These are phyloP conservation scores for Ambastaia sidthimunki DNA, from an alignment of 2,797 vertebrate genomes.

Conservation along the genomic window DNA sequence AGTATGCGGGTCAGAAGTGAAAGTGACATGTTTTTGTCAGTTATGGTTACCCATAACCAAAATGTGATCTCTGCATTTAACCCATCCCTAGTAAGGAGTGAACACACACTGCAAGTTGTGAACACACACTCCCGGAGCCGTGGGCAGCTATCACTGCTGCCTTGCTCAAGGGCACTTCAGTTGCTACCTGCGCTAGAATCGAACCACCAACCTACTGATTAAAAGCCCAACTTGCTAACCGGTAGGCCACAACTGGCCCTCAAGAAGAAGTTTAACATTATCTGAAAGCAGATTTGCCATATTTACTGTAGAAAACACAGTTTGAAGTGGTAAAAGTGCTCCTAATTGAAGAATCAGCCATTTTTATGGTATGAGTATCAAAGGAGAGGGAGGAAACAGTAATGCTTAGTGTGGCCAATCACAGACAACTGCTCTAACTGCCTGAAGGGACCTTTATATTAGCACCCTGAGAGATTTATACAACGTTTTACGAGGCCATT, in stretches of 20 bases:
- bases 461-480: constrained; percentile 66
- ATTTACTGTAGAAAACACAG: background rate
- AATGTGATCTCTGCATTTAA: too few species aligned
- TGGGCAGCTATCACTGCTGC: too few species aligned
- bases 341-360: constrained; percentile 6
- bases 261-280: background rate
- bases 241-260: too few species aligned
- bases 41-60: too few species aligned
- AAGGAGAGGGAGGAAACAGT: constrained; percentile 57
- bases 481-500: constrained; percentile 65
- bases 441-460: constrained; percentile 68
- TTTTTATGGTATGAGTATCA: constrained; percentile 58
- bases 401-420: constrained; percentile 65
- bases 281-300: background rate
- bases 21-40: too few species aligned
- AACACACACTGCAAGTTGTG: too few species aligned
- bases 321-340: background rate
- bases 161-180: too few species aligned
- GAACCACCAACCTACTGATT: too few species aligned
- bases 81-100: too few species aligned
- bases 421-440: constrained; percentile 64
- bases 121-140: too few species aligned
- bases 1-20: background rate
- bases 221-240: too few species aligned
- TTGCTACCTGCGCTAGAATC: too few species aligned